A percentile compares a stretch with the other conserved stretches of the same genome.
phyloP scores from a whole-genome alignment of 37 sponge, comb jelly and placozoan genomes.

The Amphimedon queenslandica region DNA sequence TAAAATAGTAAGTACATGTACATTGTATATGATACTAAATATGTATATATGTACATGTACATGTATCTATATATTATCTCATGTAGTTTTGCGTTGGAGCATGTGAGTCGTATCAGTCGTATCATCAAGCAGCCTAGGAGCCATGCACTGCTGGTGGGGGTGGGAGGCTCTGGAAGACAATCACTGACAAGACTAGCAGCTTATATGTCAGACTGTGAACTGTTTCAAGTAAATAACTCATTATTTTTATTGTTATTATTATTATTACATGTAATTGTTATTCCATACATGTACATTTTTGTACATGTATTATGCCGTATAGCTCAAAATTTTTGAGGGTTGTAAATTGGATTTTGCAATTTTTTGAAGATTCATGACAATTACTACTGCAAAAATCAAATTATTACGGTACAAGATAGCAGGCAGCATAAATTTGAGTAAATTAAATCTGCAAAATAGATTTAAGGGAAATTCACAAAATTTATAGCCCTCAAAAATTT shows the following conservation, averaged over 20 bases:
- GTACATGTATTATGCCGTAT: not conserved
- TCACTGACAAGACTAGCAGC: constrained; percentile 87
- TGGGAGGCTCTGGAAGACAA: constrained; percentile 92
- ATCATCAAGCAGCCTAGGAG: constrained; percentile 92
- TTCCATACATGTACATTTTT: not conserved
- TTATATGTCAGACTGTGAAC: constrained; percentile 95
- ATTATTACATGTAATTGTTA: not conserved
- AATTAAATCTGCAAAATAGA: too few relatives aligned
- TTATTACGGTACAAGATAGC: too few relatives aligned
- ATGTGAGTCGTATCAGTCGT: constrained; percentile 87
- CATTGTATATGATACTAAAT: not conserved
- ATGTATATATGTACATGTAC: not conserved
- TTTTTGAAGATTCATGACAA: not conserved
- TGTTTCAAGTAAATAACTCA: constrained; percentile 73
- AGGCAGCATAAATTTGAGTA: not conserved
- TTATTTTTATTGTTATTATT: not conserved
- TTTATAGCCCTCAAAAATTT: too few relatives aligned
- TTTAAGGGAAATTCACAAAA: too few relatives aligned
- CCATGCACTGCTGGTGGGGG: constrained; percentile 94
- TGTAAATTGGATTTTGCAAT: not conserved
- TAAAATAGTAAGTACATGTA: not conserved
- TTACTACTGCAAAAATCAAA: not conserved
- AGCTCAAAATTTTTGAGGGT: not conserved
- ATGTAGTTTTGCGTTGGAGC: constrained; percentile 95
- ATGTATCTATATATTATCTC: too few relatives aligned